These are phyloP conservation scores for Melanargia galathea DNA, from an alignment of 2,888 invertebrate species.

Conservation along the genomic window DNA sequence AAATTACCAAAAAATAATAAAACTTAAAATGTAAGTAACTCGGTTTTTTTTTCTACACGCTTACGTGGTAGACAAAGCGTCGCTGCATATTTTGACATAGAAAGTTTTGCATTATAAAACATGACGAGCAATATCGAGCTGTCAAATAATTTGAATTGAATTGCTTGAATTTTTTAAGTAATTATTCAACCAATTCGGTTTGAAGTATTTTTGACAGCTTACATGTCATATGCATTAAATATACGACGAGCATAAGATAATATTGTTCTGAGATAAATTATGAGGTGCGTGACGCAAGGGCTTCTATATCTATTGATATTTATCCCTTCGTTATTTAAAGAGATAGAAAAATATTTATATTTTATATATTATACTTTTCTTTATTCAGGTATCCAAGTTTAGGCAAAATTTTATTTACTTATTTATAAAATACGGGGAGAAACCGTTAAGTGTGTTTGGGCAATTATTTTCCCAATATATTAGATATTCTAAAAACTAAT, in stretches of 20 bases:
- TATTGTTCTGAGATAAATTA: too few species aligned
- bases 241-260: neutral
- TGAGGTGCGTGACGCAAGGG: too few species aligned
- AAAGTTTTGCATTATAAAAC: neutral
- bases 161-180: neutral
- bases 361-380: neutral
- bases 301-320: neutral
- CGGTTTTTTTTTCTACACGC: too few species aligned
- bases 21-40: too few species aligned
- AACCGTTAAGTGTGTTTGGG: too few species aligned
- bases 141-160: neutral
- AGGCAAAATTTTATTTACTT: conserved; percentile 33
- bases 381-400: conserved; percentile 28
- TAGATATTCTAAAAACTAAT: too few species aligned
- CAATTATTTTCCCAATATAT: too few species aligned
- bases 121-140: neutral
- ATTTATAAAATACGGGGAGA: conserved; percentile 32
- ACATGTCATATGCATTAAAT: neutral
- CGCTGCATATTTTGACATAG: neutral
- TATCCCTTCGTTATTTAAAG: neutral
- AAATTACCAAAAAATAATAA: too few species aligned
- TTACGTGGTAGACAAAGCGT: neutral
- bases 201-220: neutral
- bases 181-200: neutral
- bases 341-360: neutral